Evolutionary conservation across 2,113 vertebrate genomes (phyloP), one percentile per base, ranked within the genome.

Genomic region (Symphodus melops): DNA sequence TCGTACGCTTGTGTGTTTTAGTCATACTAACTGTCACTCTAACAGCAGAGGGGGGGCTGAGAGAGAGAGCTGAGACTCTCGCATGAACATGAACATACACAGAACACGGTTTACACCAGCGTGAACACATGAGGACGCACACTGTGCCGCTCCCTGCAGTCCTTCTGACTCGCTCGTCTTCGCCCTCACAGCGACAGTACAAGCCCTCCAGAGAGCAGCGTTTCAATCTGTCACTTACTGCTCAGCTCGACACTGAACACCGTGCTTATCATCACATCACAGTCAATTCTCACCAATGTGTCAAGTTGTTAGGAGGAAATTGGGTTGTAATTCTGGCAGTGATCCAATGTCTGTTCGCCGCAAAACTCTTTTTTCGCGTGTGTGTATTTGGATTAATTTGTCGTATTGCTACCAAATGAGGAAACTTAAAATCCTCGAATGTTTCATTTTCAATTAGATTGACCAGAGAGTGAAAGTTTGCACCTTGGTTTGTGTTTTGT

Each of bases 261-360:
- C 6, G 39, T 33, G 56, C 60, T 72, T 59, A 57, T 70, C 41
- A 64, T 68, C 53, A 14, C 41, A 64, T 68, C 53, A 14, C 71
- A 20, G 51, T 72, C 68, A 46, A 3, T 67, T 56, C 42, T 76
- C 37, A 57, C 36, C 62, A 21, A 79, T 60, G 68, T 72, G 59
- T 83, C 80, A 67, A 46, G 72, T 82, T 63, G 53, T 68, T 56
- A 20, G 39, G 28, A 11, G 54, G 46, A 72, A 77, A 80, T 66
- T 54, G 64, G 49, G 54, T 66, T 17, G 2, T 63, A 48, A 77
- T 77, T 55, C 64, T 48, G 14, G 37, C 44, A 53, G 9, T 61
- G 65, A 42, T 70, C 59, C 46, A 17, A 57, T 42, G 23, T 49
- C 20, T 46, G 13, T 16, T 33, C 21, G 44, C 46, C 20, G 28